phyloP scores from a whole-genome alignment of 2,797 vertebrate species.

The Bradypodion ventrale region DNA sequence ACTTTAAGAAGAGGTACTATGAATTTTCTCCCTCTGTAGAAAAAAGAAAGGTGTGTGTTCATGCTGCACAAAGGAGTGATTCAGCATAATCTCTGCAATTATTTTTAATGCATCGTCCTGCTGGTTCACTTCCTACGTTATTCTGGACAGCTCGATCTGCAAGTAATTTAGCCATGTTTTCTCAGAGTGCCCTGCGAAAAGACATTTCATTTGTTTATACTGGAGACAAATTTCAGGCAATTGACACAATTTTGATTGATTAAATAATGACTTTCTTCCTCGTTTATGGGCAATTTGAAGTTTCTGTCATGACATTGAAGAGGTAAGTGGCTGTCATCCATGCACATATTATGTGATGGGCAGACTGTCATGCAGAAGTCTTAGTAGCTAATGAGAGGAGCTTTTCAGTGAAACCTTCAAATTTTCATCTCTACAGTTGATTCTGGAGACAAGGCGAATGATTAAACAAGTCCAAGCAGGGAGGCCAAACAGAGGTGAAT shows the following conservation, averaged over 20 bases:
- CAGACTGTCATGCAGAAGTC: constrained; percentile 56
- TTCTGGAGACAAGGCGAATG: constrained; percentile 49
- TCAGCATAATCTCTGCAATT: constrained; percentile 72
- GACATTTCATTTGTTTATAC: constrained; percentile 83
- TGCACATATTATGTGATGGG: constrained; percentile 59
- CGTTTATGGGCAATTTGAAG: constrained; percentile 80
- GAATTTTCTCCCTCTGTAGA: constrained; percentile 28
- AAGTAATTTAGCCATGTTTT: constrained; percentile 83
- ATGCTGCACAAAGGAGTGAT: constrained; percentile 52
- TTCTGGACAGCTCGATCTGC: constrained; percentile 75
- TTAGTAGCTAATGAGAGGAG: constrained; percentile 40
- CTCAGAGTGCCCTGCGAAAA: constrained; percentile 66
- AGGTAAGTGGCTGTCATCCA: constrained; percentile 71
- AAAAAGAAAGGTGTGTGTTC: not conserved
- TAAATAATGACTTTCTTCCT: constrained; percentile 90
- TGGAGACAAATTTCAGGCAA: constrained; percentile 85
- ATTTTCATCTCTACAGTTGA: constrained; percentile 51
- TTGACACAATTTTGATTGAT: constrained; percentile 88
- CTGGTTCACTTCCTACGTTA: constrained; percentile 71
- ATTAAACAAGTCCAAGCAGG: constrained; percentile 53
- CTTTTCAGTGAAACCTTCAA: constrained; percentile 55
- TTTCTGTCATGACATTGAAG: constrained; percentile 73
- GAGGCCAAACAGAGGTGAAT: constrained; percentile 54
- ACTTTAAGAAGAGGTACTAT: constrained; percentile 21
- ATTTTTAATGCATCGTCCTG: constrained; percentile 72